A percentile compares a stretch with the other conserved stretches of the same genome.
phyloP scores from a whole-genome alignment of 30 jellyfish, hydroid and myxozoan genomes.

The Pseudorhiza aurosa region DNA sequence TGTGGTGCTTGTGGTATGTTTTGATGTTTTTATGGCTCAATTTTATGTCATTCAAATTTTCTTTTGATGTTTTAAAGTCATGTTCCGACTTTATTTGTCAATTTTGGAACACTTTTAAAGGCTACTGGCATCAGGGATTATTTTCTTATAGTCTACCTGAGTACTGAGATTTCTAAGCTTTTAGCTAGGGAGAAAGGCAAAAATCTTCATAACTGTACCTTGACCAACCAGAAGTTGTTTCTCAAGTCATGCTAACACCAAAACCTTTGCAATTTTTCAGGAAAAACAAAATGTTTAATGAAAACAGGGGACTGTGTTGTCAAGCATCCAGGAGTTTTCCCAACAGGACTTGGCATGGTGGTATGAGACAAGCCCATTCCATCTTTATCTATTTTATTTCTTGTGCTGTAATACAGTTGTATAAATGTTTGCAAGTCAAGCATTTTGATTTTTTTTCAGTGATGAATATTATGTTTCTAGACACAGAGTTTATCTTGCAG shows the following conservation, averaged over 20 bases:
- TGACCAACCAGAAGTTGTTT: background rate
- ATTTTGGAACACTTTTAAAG: no score
- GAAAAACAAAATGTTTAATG: slow-evolving; percentile 86
- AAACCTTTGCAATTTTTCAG: slow-evolving; percentile 23
- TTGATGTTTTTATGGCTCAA: no score
- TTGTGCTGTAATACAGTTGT: no score
- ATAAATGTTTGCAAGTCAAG: no score
- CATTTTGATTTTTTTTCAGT: no score
- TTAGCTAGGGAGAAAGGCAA: no score
- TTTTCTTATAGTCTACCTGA: no score
- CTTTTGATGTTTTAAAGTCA: no score
- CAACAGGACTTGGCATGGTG: slow-evolving; percentile 91
- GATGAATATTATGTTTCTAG: background rate
- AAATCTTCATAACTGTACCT: background rate
- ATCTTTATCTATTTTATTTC: background rate
- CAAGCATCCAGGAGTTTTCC: slow-evolving; percentile 78
- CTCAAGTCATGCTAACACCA: background rate
- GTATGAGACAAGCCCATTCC: slow-evolving; percentile 24
- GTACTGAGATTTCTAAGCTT: no score
- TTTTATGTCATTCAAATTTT: no score
- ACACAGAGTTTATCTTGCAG: slow-evolving; percentile 18
- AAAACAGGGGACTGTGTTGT: slow-evolving; percentile 90
- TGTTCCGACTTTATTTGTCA: no score
- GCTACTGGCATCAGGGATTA: no score
- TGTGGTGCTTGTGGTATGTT: slow-evolving; percentile 95